Conservation (phyloP, 2,797 vertebrate genomes). For the Loriculus beryllinus region DNA sequence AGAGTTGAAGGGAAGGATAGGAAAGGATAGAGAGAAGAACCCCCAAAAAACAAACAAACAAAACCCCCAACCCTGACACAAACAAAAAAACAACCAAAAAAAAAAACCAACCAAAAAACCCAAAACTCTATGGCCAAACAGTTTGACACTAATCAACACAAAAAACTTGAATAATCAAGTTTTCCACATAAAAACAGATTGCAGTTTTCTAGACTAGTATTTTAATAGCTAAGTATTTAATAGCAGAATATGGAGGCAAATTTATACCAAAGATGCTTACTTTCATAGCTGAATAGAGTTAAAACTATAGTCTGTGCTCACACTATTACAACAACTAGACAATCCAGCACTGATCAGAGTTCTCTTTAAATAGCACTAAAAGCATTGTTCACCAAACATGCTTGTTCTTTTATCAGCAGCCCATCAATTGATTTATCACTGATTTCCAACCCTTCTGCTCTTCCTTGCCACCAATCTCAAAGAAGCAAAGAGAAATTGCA, state of each 20-base stretch:
- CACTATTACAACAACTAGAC: conserved; percentile 36
- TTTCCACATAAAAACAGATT: conserved; percentile 21
- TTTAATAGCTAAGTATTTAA: conserved; percentile 35
- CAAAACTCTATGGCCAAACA: not conserved
- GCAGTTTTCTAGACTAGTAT: conserved; percentile 47
- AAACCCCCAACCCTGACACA: not conserved
- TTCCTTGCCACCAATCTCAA: not conserved
- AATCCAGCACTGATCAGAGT: conserved; percentile 42
- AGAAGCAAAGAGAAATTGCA: conserved; percentile 36
- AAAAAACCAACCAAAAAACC: not conserved
- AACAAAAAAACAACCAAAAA: not conserved
- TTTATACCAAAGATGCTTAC: not conserved
- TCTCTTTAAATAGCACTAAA: conserved; percentile 50
- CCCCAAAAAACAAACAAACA: not conserved
- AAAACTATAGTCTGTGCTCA: conserved; percentile 20
- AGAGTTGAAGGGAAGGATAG: not conserved
- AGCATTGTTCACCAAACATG: conserved; percentile 9
- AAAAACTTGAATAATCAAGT: conserved; percentile 14
- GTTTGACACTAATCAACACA: conserved; percentile 22
- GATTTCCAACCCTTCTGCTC: not conserved
- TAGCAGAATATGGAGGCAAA: conserved; percentile 31
- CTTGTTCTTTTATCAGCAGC: conserved; percentile 9
- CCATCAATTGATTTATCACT: not conserved
- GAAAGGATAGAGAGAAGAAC: not conserved
- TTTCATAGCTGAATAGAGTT: conserved; percentile 42